A percentile compares a stretch with the other conserved stretches of the same genome.
phyloP scores from a whole-genome alignment of 2,113 vertebrate genomes.

The Tichodroma muraria region DNA sequence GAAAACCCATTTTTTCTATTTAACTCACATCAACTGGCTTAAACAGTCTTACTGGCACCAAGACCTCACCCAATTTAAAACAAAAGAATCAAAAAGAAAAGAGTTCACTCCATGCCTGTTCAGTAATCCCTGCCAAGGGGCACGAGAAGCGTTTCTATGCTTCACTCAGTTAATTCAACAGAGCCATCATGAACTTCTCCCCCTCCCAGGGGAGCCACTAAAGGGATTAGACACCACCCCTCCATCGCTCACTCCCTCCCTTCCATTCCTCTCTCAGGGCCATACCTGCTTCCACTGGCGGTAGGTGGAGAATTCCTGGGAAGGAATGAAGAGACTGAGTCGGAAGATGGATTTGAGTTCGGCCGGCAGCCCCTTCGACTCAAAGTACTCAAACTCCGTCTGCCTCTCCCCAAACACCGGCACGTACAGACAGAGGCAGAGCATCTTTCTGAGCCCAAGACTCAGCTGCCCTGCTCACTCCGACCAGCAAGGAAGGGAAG shows the following conservation, averaged over 20 bases:
- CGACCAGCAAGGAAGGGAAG: background rate
- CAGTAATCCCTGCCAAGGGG: background rate
- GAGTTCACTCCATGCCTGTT: fast-evolving
- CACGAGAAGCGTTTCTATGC: background rate
- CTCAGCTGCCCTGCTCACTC: background rate
- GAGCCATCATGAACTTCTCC: background rate
- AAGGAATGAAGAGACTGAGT: conserved; percentile 88
- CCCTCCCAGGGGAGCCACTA: background rate
- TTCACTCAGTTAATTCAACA: background rate
- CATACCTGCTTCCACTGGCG: conserved; percentile 85
- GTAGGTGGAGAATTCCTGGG: conserved; percentile 87
- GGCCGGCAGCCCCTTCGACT: conserved; percentile 86
- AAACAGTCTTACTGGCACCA: fast-evolving
- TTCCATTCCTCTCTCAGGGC: background rate
- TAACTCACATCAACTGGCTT: background rate
- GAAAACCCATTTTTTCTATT: background rate
- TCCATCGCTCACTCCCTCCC: background rate
- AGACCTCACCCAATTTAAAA: background rate
- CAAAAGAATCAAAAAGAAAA: background rate
- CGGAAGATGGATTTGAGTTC: conserved; percentile 89
- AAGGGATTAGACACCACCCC: background rate
- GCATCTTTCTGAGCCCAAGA: conserved; percentile 69
- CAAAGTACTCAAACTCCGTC: conserved; percentile 89
- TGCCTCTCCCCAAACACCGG: conserved; percentile 77
- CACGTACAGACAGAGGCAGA: conserved; percentile 88